These are phyloP conservation scores for Scomber colias DNA, from an alignment of 2,113 vertebrate genomes.

Conservation along the genomic window DNA sequence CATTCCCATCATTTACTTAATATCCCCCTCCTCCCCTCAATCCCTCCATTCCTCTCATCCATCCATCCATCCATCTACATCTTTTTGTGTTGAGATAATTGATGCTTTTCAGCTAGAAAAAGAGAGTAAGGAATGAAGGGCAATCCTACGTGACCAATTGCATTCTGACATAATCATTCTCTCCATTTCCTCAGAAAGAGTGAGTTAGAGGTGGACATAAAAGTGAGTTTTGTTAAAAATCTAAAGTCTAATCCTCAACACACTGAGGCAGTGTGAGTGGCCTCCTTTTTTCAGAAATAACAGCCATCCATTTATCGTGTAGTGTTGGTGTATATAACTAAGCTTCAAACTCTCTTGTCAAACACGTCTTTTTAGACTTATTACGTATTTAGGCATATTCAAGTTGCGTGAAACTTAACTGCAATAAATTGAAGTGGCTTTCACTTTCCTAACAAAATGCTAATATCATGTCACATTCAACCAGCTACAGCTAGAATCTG, in stretches of 20 bases:
- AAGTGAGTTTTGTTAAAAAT: conserved; percentile 4
- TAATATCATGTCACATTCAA: no score
- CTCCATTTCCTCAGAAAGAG: conserved; percentile 12
- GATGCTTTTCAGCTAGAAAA: conserved; percentile 87
- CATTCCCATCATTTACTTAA: conserved; percentile 91
- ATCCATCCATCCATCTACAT: conserved; percentile 38
- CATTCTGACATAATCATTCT: conserved; percentile 66
- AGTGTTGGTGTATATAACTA: background rate
- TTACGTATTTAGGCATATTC: no score
- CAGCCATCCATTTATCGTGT: background rate
- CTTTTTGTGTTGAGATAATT: conserved; percentile 89
- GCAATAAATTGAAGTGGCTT: no score
- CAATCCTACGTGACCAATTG: conserved; percentile 82
- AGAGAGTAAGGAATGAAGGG: conserved; percentile 80
- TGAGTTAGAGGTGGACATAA: background rate
- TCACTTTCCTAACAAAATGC: no score
- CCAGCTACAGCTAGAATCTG: no score
- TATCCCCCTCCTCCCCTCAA: conserved; percentile 63
- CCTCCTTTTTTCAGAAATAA: background rate
- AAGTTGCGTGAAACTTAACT: no score
- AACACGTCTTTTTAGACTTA: background rate
- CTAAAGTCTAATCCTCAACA: conserved; percentile 17
- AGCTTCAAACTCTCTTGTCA: background rate
- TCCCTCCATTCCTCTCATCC: background rate
- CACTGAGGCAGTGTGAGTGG: background rate